These are phyloP conservation scores for Gallinago solitaria DNA, from an alignment of 2,797 vertebrate species.

Conservation along the genomic window DNA sequence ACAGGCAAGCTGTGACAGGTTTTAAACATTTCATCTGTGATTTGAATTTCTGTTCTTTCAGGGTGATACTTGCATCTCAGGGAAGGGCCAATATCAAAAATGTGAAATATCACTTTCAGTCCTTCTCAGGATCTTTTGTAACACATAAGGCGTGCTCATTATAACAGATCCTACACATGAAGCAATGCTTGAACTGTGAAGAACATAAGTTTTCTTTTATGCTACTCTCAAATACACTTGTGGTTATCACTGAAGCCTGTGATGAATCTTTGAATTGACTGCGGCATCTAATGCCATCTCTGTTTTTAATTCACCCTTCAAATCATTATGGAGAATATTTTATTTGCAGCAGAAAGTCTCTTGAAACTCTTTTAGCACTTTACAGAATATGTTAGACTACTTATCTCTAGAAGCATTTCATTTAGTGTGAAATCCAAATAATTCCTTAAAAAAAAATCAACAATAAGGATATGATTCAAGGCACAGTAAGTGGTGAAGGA, in stretches of 20 bases:
- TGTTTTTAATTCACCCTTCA: background rate
- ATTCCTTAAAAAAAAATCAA: background rate
- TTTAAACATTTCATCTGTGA: background rate
- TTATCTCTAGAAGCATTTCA: conserved; percentile 4
- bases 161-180: background rate
- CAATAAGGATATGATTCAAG: background rate
- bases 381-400: background rate
- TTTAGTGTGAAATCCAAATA: background rate
- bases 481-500: background rate
- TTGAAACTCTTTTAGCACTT: background rate
- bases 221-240: background rate
- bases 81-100: background rate
- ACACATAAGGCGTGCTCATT: rapidly evolving
- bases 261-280: background rate
- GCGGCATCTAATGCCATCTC: background rate
- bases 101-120: background rate
- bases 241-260: background rate
- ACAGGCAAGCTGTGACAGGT: background rate
- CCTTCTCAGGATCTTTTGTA: background rate
- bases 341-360: background rate
- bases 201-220: background rate
- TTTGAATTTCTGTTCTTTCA: background rate
- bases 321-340: background rate
- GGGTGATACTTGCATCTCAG: background rate
- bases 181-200: background rate